phyloP scores from a whole-genome alignment of 2,888 invertebrate genomes.

The Deroplatys truncata region DNA sequence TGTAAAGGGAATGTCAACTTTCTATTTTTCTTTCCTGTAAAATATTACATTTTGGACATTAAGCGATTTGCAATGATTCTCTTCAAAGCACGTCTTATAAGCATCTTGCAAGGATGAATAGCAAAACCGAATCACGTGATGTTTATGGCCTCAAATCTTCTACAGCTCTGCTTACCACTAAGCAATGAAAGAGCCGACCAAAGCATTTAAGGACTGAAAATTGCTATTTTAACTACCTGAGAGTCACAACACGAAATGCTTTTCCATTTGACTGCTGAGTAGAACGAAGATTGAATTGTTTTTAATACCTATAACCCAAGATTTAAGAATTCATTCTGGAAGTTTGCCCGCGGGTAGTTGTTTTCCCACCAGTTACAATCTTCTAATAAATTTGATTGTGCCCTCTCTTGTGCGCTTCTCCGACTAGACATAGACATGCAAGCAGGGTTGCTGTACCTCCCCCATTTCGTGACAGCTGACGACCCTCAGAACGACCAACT shows the following conservation, averaged over 20 bases:
- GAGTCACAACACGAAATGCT: not conserved
- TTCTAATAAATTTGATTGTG: not conserved
- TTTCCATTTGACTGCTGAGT: not conserved
- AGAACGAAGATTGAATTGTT: not conserved
- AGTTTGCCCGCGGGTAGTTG: not conserved
- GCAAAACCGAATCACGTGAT: too few relatives aligned
- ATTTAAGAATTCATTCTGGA: not conserved
- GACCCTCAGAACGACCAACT: not conserved
- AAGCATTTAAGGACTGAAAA: not conserved
- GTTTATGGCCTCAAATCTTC: too few relatives aligned
- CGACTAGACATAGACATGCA: not conserved
- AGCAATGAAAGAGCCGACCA: not conserved
- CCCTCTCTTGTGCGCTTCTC: not conserved
- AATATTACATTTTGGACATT: too few relatives aligned
- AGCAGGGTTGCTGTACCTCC: not conserved
- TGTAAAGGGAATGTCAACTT: too few relatives aligned
- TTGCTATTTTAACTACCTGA: not conserved
- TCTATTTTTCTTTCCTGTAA: too few relatives aligned
- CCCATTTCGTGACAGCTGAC: not conserved
- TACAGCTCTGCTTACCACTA: not conserved
- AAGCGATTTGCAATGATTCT: too few relatives aligned
- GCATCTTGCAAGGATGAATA: too few relatives aligned
- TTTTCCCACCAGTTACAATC: not conserved
- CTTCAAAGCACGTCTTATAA: too few relatives aligned
- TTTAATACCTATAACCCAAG: not conserved